Conservation (phyloP, 2,113 vertebrate species). For the Phyllostomus discolor region DNA sequence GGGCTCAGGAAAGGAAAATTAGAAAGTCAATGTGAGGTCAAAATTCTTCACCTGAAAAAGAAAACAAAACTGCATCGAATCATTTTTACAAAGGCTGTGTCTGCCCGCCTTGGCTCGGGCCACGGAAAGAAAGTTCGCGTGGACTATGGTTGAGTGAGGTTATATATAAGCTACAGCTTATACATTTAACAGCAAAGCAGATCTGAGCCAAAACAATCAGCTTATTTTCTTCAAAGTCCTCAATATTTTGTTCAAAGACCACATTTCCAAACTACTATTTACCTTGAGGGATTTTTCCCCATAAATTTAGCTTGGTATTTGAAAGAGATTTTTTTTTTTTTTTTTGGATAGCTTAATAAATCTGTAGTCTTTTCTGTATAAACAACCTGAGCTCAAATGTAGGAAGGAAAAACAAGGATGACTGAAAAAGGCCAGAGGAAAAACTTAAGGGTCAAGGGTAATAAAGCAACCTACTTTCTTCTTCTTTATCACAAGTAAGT, state of each 20-base stretch:
- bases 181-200: neutral
- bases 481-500: neutral
- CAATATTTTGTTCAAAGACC: slow-evolving; percentile 42
- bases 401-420: neutral
- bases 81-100: neutral
- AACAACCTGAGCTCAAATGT: neutral
- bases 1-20: neutral
- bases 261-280: slow-evolving; percentile 32
- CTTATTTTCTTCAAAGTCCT: slow-evolving; percentile 40
- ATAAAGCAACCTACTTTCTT: neutral
- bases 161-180: too few species aligned
- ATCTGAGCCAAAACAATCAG: neutral
- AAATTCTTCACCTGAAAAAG: neutral
- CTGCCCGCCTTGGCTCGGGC: neutral
- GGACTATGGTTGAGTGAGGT: neutral
- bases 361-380: neutral
- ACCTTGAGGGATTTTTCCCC: neutral
- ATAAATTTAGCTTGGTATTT: slow-evolving; percentile 7
- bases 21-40: neutral
- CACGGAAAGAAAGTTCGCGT: neutral
- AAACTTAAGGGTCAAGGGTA: neutral
- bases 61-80: neutral
- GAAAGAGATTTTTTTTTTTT: slow-evolving; percentile 24
- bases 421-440: neutral
- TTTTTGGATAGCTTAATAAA: slow-evolving; percentile 45